Conservation (phyloP, 64 coral and sea anemone species). For the Stichodactyla helianthus region DNA sequence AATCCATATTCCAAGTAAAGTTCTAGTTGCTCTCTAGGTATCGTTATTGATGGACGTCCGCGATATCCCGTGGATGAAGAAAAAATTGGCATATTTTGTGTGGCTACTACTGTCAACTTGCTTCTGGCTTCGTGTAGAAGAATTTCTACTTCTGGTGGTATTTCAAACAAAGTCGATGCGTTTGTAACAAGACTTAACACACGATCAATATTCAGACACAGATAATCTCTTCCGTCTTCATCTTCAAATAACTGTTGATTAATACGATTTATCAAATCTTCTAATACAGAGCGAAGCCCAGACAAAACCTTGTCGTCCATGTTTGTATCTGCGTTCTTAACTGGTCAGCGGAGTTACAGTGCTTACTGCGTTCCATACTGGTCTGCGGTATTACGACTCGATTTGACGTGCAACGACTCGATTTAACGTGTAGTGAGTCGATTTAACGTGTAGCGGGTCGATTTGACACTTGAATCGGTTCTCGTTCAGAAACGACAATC, state of each 20-base stretch:
- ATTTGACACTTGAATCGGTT: conserved; percentile 22
- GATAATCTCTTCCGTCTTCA: conserved; percentile 30
- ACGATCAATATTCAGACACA: conserved; percentile 5
- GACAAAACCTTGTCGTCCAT: background rate
- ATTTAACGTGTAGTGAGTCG: no score
- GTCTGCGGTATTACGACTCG: background rate
- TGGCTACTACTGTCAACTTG: background rate
- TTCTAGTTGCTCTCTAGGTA: conserved; percentile 16
- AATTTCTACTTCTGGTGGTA: conserved; percentile 16
- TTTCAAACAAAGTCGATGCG: conserved; percentile 42
- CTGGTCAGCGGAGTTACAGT: conserved; percentile 8
- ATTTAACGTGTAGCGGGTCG: background rate
- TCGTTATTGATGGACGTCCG: background rate
- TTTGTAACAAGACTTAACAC: conserved; percentile 31
- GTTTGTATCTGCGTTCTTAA: background rate
- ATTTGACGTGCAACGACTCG: conserved; percentile 9
- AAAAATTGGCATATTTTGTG: background rate
- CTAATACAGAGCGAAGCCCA: background rate
- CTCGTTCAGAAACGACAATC: conserved; percentile 7
- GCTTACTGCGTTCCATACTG: no score
- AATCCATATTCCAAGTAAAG: conserved; percentile 40
- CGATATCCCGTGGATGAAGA: background rate
- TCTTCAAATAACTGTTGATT: conserved; percentile 27
- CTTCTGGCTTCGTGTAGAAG: conserved; percentile 21
- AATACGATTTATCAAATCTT: conserved; percentile 24